Conservation (phyloP, 2,888 invertebrate species). For the Geotrupes spiniger region DNA sequence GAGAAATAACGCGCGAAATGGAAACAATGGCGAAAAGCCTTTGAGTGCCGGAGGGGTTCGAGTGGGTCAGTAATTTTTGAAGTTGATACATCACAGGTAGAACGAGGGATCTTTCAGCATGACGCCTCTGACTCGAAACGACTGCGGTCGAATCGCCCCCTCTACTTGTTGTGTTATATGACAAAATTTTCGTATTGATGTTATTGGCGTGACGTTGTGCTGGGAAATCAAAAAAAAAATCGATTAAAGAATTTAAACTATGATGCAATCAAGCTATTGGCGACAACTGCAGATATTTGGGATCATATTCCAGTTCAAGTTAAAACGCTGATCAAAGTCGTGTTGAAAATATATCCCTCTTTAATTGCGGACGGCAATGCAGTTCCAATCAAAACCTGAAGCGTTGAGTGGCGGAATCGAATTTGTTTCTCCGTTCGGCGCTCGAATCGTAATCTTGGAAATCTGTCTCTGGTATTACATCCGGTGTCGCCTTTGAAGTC, state of each 20-base stretch:
- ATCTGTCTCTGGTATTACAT: too few species aligned
- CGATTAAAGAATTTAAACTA: too few species aligned
- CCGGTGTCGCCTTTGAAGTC: background rate
- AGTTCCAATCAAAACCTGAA: background rate
- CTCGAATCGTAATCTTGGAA: conserved; percentile 1
- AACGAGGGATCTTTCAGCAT: conserved; percentile 16
- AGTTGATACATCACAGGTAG: conserved; percentile 21
- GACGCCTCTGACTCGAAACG: background rate
- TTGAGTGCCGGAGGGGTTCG: conserved; percentile 5
- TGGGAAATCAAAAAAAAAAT: background rate
- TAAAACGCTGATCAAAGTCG: too few species aligned
- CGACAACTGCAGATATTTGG: too few species aligned
- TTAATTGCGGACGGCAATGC: background rate
- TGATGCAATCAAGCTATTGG: too few species aligned
- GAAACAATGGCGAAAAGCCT: conserved; percentile 14
- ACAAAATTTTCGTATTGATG: too few species aligned
- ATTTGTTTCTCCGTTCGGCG: background rate
- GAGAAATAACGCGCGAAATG: conserved; percentile 15
- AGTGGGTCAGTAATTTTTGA: conserved; percentile 19
- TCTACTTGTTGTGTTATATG: too few species aligned
- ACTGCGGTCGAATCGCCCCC: background rate
- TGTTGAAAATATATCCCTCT: too few species aligned
- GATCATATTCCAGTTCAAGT: too few species aligned
- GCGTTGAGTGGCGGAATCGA: background rate
- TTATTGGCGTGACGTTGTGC: too few species aligned